Conservation (phyloP, 2,888 invertebrate genomes). For the Tetrapedia diversipes region DNA sequence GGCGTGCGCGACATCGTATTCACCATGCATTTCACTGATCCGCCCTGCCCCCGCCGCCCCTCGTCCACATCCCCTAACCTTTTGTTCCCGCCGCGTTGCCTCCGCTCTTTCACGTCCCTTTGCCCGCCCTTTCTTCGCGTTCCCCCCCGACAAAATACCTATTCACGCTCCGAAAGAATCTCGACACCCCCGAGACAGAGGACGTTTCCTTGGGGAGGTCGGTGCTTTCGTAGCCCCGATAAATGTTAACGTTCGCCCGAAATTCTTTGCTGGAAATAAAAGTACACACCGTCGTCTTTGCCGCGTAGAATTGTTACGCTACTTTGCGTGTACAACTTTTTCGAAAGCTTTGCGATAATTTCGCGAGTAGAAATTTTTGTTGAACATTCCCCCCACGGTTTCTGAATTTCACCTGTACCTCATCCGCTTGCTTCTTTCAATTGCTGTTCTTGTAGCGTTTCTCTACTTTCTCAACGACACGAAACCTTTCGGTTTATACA, state of each 20-base stretch:
- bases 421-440: too few relatives aligned
- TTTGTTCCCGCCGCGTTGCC: slow-evolving; percentile 35
- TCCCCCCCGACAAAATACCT: slow-evolving; percentile 38
- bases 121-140: slow-evolving; percentile 21
- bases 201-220: background rate
- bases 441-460: too few relatives aligned
- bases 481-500: too few relatives aligned
- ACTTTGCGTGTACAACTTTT: too few relatives aligned
- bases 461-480: too few relatives aligned
- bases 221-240: background rate
- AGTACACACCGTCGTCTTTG: too few relatives aligned
- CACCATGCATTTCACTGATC: slow-evolving; percentile 42
- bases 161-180: slow-evolving; percentile 16
- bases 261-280: too few relatives aligned
- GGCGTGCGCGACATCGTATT: slow-evolving; percentile 41
- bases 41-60: slow-evolving; percentile 18
- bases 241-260: slow-evolving; percentile 25
- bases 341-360: too few relatives aligned
- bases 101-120: slow-evolving; percentile 25
- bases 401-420: too few relatives aligned
- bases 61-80: slow-evolving; percentile 25
- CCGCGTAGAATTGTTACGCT: too few relatives aligned
- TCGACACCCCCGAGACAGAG: background rate
- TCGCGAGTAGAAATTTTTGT: too few relatives aligned
- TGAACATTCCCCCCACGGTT: too few relatives aligned